Evolutionary conservation across 2,113 vertebrate genomes (phyloP).

Genomic region (Syrrhaptes paradoxus): DNA sequence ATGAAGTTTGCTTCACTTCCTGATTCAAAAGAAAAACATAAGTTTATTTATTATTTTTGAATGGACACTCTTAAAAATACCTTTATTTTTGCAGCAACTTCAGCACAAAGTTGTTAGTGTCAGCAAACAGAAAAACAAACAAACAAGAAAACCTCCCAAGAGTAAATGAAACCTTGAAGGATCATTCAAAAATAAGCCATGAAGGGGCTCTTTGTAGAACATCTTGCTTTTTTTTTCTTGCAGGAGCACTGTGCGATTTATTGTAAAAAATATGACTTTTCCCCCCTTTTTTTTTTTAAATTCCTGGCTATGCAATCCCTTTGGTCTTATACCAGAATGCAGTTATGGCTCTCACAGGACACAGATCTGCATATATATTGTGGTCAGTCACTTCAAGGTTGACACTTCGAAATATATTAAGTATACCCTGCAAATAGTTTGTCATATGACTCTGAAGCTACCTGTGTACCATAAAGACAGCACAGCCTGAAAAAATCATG

Average conservation of each 20-base stretch:
- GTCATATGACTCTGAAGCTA: neutral
- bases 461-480: neutral
- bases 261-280: constrained; percentile 1
- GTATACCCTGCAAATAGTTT: neutral
- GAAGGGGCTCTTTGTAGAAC: neutral
- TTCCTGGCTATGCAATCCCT: constrained; percentile 9
- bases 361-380: constrained; percentile 36
- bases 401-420: neutral
- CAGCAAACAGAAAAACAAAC: constrained; percentile 6
- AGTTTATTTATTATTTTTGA: constrained; percentile 3
- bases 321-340: neutral
- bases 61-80: neutral
- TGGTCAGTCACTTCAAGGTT: constrained; percentile 22
- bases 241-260: neutral
- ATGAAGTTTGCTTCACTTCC: constrained; percentile 87
- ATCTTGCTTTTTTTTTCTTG: neutral
- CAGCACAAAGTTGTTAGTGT: neutral
- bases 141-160: constrained; percentile 7
- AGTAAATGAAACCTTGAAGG: neutral
- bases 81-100: neutral
- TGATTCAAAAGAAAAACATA: constrained; percentile 70
- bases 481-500: neutral
- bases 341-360: neutral
- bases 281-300: neutral
- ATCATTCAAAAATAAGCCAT: neutral